A percentile compares a stretch with the other conserved stretches of the same genome.
Evolutionary conservation across 2,888 invertebrate genomes (phyloP).

Genomic region (Tipula lateralis): DNA sequence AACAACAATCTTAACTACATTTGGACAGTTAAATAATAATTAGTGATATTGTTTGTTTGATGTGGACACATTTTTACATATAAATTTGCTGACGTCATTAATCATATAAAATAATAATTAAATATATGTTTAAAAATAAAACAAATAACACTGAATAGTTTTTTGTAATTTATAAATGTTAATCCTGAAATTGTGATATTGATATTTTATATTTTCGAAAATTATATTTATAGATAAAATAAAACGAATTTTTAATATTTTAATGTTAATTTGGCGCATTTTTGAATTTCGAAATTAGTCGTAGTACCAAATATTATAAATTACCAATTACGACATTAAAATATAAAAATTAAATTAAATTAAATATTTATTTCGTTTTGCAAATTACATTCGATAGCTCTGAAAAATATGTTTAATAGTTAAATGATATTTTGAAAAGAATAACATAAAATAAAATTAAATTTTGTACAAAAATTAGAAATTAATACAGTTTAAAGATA

Average conservation of each 20-base stretch:
- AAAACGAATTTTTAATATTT: background rate
- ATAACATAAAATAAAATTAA: background rate
- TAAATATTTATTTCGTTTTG: background rate
- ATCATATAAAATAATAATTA: background rate
- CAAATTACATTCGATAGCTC: slow-evolving; percentile 11
- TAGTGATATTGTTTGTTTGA: background rate
- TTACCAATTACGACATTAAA: background rate
- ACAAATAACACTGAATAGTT: background rate
- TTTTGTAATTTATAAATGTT: background rate
- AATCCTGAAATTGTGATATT: slow-evolving; percentile 12
- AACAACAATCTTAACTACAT: background rate
- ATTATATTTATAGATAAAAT: background rate
- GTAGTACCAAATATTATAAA: background rate
- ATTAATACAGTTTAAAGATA: background rate
- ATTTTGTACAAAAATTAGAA: background rate
- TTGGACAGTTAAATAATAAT: background rate
- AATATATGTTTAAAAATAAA: background rate
- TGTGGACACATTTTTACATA: background rate
- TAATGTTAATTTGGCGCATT: background rate
- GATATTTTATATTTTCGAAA: background rate
- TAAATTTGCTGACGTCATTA: background rate
- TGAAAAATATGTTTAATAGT: background rate
- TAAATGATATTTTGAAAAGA: background rate
- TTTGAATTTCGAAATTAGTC: too few relatives aligned
- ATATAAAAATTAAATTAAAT: background rate